Evolutionary conservation across 2,113 vertebrate species (phyloP).

Genomic region (Dasyornis broadbenti): DNA sequence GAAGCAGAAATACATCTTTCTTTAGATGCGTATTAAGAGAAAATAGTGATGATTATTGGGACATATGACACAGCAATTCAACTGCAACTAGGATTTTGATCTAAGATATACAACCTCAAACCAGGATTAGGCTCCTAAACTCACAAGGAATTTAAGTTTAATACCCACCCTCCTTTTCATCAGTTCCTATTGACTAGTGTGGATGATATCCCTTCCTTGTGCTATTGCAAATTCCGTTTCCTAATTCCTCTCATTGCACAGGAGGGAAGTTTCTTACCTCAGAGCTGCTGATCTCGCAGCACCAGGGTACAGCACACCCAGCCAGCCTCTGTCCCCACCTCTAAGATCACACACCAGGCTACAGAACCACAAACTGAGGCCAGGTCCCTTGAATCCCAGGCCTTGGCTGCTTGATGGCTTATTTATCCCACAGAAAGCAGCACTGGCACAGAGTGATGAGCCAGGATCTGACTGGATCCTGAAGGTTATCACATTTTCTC

Average conservation of each 20-base stretch:
- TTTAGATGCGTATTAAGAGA: neutral
- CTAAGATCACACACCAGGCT: neutral
- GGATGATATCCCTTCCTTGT: neutral
- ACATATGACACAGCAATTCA: neutral
- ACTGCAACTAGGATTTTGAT: neutral
- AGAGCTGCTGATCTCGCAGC: neutral
- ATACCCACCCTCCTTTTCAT: neutral
- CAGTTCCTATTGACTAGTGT: neutral
- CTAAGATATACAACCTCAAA: neutral
- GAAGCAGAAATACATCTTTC: neutral
- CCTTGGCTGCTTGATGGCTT: neutral
- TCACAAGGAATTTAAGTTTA: neutral
- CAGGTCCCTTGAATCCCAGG: neutral
- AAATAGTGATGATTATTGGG: neutral
- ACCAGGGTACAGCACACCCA: neutral
- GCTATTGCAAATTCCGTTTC: neutral
- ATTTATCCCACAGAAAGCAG: neutral
- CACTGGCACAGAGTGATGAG: neutral
- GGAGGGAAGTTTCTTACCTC: neutral
- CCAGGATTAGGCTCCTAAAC: neutral
- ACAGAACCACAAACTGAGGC: neutral
- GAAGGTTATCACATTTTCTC: neutral
- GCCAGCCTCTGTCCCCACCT: neutral
- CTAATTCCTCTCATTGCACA: neutral
- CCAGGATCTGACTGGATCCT: neutral